phyloP scores from a whole-genome alignment of 2,888 invertebrate genomes.

The Hedya salicella region DNA sequence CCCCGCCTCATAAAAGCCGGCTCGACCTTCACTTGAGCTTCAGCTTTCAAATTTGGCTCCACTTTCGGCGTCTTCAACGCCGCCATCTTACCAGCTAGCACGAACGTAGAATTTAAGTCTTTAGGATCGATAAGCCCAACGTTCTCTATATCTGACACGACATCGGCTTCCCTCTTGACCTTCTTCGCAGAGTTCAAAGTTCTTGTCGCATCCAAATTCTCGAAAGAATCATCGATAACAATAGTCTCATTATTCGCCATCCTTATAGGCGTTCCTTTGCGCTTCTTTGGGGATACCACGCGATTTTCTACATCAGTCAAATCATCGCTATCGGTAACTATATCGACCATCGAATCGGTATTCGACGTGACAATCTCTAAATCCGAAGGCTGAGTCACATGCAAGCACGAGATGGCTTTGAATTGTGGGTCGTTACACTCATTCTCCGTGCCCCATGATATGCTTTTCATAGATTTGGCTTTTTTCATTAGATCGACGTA shows the following conservation, averaged over 20 bases:
- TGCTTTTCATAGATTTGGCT: slow-evolving; percentile 84
- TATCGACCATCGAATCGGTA: slow-evolving; percentile 57
- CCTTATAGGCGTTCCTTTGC: slow-evolving; percentile 76
- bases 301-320: slow-evolving; percentile 68
- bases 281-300: slow-evolving; percentile 62
- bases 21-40: slow-evolving; percentile 47
- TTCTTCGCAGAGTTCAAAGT: slow-evolving; percentile 73
- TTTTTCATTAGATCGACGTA: slow-evolving; percentile 86
- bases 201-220: slow-evolving; percentile 64
- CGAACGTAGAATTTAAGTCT: slow-evolving; percentile 78
- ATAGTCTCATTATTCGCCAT: slow-evolving; percentile 73
- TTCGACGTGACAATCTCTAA: slow-evolving; percentile 52
- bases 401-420: slow-evolving; percentile 68
- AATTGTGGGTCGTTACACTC: slow-evolving; percentile 63
- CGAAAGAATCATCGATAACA: slow-evolving; percentile 75
- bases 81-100: slow-evolving; percentile 70
- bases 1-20: slow-evolving; percentile 60
- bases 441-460: slow-evolving; percentile 83
- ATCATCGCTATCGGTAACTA: slow-evolving; percentile 71
- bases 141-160: slow-evolving; percentile 62
- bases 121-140: slow-evolving; percentile 61
- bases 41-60: slow-evolving; percentile 45
- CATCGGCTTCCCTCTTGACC: slow-evolving; percentile 61
- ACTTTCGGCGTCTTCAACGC: slow-evolving; percentile 57
- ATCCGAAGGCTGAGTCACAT: slow-evolving; percentile 61